Base-by-base conservation (phyloP, 2,888 invertebrate species). In the Pedicia rivosa region DNA sequence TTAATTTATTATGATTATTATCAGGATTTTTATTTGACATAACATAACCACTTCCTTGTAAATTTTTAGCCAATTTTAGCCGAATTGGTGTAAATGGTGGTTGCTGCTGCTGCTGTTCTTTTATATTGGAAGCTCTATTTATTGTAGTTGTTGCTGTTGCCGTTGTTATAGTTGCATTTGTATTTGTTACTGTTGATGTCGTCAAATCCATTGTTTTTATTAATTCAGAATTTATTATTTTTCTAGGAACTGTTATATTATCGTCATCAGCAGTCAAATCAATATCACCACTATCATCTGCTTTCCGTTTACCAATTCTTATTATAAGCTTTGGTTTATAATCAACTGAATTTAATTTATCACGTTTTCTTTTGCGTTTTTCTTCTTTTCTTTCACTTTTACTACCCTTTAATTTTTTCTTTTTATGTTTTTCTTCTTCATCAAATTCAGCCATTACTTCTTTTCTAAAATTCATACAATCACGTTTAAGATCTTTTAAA, bases 401-500 rank as follows among this genome's bases (percentile, higher is more conserved):
- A n/a, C 15, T 35, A 24, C 33, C 14, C 6, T 20, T 35, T 17
- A 26, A 69, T 53, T 54, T 63, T 61, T 47, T 54, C 54, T 46
- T 64, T 62, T 45, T 45, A 30, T 51, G 51, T 38, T 63, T 63
- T 38, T 65, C 64, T 46, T 78, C 77, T 47, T 75, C 76, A 41
- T 78, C 78, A 51, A 86, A 84, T 50, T 79, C 78, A 4, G 82
- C 82, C 80, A 84, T 83, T 3, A 88, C 77, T 67, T 72, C 74
- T 43, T 78, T 74, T 12, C 88, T 69, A 57, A 72, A 88, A 53
- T 84, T 86, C 87, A 88, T 87, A 48, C 80, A 83, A 50, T 87
- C 83, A 3, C 84, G 71, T 43, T 76, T 77, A 34, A 86, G 59
- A 51, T 86, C 84, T 57, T 87, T 82, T 44, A 86, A 72, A 42